These are phyloP conservation scores for Troglohyphantes excavatus DNA, from an alignment of 2,888 invertebrate genomes.

Conservation along the genomic window DNA sequence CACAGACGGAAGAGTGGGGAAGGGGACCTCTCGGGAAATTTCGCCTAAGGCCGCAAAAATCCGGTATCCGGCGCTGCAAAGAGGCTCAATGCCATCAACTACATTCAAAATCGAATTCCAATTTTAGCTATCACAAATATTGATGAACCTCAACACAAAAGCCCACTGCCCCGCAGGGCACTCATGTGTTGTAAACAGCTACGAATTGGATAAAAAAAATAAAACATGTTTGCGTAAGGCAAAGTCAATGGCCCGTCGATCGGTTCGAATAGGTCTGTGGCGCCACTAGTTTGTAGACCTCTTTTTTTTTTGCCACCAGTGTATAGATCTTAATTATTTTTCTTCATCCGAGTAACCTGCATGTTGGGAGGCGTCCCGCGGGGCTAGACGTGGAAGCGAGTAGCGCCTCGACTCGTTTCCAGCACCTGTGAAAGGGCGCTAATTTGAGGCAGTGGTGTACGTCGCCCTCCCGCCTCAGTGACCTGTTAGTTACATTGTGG, in stretches of 20 bases:
- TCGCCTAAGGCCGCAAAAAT: too few relatives aligned
- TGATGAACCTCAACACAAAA: neutral
- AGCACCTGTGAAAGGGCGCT: neutral
- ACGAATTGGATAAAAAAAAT: conserved; percentile 20
- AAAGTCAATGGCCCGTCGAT: conserved; percentile 62
- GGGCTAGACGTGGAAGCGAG: conserved; percentile 1
- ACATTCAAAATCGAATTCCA: neutral
- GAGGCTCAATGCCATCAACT: too few relatives aligned
- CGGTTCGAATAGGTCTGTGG: conserved; percentile 45
- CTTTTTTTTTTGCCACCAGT: conserved; percentile 20
- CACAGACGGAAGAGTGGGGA: too few relatives aligned
- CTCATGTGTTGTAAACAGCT: conserved; percentile 50
- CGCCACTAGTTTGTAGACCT: conserved; percentile 40
- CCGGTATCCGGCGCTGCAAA: too few relatives aligned
- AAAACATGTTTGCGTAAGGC: conserved; percentile 53
- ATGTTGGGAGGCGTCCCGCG: conserved; percentile 32
- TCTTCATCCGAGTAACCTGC: conserved; percentile 55
- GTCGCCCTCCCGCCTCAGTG: neutral
- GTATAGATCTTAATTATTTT: conserved; percentile 23
- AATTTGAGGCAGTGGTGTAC: conserved; percentile 13
- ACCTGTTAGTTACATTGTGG: neutral
- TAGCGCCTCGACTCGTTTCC: neutral
- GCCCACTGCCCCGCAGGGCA: conserved; percentile 5
- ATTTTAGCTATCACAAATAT: neutral
- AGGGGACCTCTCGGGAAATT: too few relatives aligned